Percentiles rank a stretch among this genome's conserved stretches.
phyloP scores from a whole-genome alignment of 2,797 vertebrate genomes.

The Poeciliopsis infans region DNA sequence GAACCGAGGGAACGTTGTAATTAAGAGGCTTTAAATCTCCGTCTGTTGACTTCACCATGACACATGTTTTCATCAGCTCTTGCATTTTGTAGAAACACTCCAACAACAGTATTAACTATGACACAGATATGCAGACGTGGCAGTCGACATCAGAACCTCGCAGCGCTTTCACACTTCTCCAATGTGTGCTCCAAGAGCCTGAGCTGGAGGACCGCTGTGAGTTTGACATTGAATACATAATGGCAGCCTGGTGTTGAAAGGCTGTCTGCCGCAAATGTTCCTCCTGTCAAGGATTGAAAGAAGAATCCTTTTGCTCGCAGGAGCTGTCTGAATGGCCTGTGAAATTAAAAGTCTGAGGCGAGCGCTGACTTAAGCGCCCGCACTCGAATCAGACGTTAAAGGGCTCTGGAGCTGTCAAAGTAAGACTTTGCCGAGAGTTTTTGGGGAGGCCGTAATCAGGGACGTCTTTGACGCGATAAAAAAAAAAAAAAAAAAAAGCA shows the following conservation, averaged over 20 bases:
- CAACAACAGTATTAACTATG: not conserved
- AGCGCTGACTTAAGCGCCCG: not conserved
- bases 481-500: not conserved
- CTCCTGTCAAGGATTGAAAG: constrained; percentile 12
- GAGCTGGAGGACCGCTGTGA: not conserved
- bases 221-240: constrained; percentile 41
- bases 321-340: constrained; percentile 6
- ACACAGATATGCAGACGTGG: not conserved
- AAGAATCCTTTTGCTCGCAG: constrained; percentile 9
- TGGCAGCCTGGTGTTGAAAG: constrained; percentile 24
- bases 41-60: constrained; percentile 15
- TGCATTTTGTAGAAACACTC: not conserved
- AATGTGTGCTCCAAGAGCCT: not conserved
- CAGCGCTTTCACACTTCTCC: not conserved
- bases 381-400: not conserved
- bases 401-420: not conserved
- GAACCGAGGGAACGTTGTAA: constrained; percentile 16
- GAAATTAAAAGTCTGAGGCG: constrained; percentile 6
- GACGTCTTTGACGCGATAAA: not conserved
- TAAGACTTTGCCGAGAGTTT: not conserved
- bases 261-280: constrained; percentile 26
- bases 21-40: constrained; percentile 22
- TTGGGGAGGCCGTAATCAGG: not conserved
- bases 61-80: constrained; percentile 9
- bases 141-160: constrained; percentile 8